Percentiles rank a stretch among this genome's conserved stretches.
Conservation (phyloP, 2,888 invertebrate species). For the Tolmerus cingulatus region DNA sequence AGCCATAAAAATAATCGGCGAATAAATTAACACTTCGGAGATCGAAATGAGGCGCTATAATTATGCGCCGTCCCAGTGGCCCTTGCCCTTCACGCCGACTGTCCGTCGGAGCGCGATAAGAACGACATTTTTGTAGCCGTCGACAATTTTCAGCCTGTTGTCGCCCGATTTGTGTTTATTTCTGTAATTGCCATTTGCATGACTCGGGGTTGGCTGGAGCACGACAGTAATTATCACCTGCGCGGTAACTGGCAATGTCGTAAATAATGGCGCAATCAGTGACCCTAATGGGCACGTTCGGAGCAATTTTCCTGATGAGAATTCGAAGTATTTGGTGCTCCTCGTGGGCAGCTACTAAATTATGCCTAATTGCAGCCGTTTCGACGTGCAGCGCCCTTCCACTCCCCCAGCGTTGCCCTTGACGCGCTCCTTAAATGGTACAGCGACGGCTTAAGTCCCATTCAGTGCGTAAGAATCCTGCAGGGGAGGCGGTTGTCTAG, state of each 20-base stretch:
- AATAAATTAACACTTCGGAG: constrained; percentile 32
- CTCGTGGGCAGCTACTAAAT: not conserved
- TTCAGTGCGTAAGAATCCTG: too few relatives aligned
- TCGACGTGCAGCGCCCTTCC: not conserved
- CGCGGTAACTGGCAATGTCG: not conserved
- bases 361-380: not conserved
- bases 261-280: not conserved
- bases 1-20: constrained; percentile 15
- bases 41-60: not conserved
- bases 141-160: not conserved
- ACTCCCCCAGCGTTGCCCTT: not conserved
- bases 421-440: not conserved
- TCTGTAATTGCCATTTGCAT: constrained; percentile 3
- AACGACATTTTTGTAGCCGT: not conserved
- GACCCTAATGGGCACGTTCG: not conserved
- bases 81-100: not conserved
- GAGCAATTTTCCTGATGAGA: not conserved
- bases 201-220: not conserved
- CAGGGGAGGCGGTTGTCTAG: not conserved
- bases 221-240: constrained; percentile 11
- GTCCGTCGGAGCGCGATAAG: not conserved
- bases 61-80: not conserved
- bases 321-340: not conserved
- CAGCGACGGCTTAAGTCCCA: not conserved
- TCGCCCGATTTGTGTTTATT: not conserved